Percentiles rank a stretch among this genome's conserved stretches.
These are phyloP conservation scores for Antechinus stuartii DNA, from an alignment of 2,113 vertebrate species.

Conservation along the genomic window DNA sequence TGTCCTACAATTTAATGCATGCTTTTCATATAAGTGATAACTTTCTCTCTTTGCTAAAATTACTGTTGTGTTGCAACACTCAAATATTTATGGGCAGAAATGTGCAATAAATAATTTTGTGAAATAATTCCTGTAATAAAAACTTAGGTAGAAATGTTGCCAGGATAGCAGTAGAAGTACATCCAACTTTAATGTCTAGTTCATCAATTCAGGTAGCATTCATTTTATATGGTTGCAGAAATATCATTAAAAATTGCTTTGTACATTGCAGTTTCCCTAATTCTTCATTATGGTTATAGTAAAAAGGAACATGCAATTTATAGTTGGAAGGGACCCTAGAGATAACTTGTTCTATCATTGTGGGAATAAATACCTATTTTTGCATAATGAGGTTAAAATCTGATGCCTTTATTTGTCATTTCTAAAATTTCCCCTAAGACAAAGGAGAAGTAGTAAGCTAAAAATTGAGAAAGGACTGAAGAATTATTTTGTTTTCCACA, in stretches of 20 bases:
- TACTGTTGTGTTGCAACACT: neutral
- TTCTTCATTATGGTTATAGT: slow-evolving; percentile 4
- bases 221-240: slow-evolving; percentile 24
- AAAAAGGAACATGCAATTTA: slow-evolving; percentile 11
- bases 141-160: neutral
- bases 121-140: neutral
- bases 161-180: neutral
- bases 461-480: neutral
- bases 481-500: neutral
- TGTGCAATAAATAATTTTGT: slow-evolving; percentile 43
- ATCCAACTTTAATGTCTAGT: neutral
- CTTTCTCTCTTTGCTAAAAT: slow-evolving; percentile 39
- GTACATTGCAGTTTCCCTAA: neutral
- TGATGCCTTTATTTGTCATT: neutral
- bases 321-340: neutral
- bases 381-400: slow-evolving; percentile 46
- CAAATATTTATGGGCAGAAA: slow-evolving; percentile 28
- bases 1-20: neutral
- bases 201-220: neutral
- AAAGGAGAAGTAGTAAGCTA: slow-evolving; percentile 4
- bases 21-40: slow-evolving; percentile 21
- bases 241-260: neutral
- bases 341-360: neutral
- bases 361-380: slow-evolving; percentile 10
- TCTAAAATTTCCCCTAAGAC: neutral